Evolutionary conservation across 2,797 vertebrate genomes (phyloP).

Genomic region (Diplodus sargus): DNA sequence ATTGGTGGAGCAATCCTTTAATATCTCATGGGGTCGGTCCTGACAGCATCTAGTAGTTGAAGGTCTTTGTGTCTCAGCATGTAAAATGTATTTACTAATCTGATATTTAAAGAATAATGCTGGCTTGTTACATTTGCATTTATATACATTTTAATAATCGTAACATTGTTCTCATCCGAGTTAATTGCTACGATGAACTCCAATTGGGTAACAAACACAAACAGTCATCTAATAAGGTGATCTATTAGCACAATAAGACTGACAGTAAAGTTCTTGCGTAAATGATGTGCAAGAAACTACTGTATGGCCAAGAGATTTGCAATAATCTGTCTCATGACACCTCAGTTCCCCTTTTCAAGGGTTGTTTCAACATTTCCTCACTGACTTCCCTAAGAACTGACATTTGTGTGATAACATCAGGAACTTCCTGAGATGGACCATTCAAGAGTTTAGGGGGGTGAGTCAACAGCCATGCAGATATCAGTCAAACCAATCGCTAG

Average conservation of each 20-base stretch:
- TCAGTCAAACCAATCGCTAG: neutral
- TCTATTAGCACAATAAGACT: neutral
- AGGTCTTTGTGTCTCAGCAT: no score
- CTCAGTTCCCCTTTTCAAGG: slow-evolving; percentile 28
- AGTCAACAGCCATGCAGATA: slow-evolving; percentile 6
- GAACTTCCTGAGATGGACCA: slow-evolving; percentile 22
- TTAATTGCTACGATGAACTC: neutral
- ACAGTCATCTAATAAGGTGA: neutral
- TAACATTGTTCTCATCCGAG: neutral
- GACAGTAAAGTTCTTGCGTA: neutral
- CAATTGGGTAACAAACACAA: neutral
- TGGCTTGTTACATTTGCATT: no score
- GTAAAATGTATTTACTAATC: no score
- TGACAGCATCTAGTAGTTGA: no score
- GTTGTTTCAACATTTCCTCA: slow-evolving; percentile 39
- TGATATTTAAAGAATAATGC: no score
- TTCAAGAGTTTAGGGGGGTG: neutral
- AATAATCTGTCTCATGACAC: slow-evolving; percentile 18
- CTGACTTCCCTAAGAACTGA: slow-evolving; percentile 26
- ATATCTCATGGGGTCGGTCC: no score
- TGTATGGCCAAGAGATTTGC: neutral
- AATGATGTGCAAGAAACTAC: neutral
- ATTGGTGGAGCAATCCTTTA: no score
- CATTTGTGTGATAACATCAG: neutral
- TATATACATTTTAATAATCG: no score